These are phyloP conservation scores for Malurus alboscapulatus DNA, from an alignment of 2,113 vertebrate species.

Conservation along the genomic window DNA sequence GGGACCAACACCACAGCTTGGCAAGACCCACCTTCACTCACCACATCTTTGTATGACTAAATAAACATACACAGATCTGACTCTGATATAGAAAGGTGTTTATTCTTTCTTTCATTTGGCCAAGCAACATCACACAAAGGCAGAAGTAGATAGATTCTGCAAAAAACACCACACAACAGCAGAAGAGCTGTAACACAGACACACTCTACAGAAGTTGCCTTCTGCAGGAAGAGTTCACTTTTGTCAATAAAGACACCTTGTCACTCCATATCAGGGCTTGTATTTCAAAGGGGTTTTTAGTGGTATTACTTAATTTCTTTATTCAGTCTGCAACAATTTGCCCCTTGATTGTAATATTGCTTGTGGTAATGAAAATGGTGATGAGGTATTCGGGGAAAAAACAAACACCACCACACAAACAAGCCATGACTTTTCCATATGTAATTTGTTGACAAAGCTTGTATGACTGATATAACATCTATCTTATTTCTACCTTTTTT, in stretches of 20 bases:
- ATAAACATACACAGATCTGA: not conserved
- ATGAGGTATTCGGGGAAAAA: not conserved
- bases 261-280: not conserved
- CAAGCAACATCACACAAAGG: not conserved
- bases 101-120: not conserved
- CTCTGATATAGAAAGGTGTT: not conserved
- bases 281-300: not conserved
- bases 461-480: not conserved
- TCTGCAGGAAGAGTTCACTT: not conserved
- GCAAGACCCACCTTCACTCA: not conserved
- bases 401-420: not conserved
- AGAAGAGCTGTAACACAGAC: not conserved
- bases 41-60: not conserved
- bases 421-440: not conserved
- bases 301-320: not conserved
- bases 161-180: not conserved
- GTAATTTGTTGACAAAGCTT: not conserved
- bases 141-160: not conserved
- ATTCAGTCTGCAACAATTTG: not conserved
- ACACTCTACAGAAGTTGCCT: not conserved
- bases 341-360: not conserved
- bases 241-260: not conserved
- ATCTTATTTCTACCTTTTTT: not conserved
- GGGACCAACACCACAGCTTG: not conserved
- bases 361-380: not conserved